Evolutionary conservation across 2,113 vertebrate species (phyloP).

Genomic region (Zapornia atra): DNA sequence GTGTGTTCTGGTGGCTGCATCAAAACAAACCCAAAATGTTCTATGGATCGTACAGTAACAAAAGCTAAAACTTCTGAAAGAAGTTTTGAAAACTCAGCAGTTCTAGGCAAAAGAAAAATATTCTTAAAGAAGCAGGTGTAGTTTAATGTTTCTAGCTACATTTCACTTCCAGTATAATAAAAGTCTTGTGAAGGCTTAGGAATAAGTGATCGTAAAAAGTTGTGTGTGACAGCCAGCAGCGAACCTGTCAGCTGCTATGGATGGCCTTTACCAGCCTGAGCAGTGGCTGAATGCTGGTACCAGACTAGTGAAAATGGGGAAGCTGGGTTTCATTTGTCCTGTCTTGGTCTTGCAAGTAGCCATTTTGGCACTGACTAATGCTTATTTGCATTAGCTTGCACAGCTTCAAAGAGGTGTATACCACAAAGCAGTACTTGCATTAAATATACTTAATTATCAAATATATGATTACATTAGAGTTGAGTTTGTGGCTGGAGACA

Average conservation of each 20-base stretch:
- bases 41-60: neutral
- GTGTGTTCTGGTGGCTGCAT: neutral
- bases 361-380: neutral
- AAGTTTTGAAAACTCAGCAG: neutral
- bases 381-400: neutral
- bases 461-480: neutral
- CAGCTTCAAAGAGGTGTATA: rapidly evolving
- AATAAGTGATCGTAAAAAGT: neutral
- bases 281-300: neutral
- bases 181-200: neutral
- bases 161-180: neutral
- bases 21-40: neutral
- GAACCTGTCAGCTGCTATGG: neutral
- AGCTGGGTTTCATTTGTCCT: neutral
- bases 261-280: neutral
- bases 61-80: neutral
- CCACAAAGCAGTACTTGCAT: neutral
- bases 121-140: neutral
- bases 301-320: neutral
- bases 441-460: rapidly evolving
- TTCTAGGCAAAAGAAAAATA: neutral
- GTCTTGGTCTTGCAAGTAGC: neutral
- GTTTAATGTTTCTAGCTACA: neutral
- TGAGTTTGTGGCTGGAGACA: neutral
- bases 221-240: neutral